Base-by-base conservation (phyloP, 2,113 vertebrate genomes). In the Otus sunia region DNA sequence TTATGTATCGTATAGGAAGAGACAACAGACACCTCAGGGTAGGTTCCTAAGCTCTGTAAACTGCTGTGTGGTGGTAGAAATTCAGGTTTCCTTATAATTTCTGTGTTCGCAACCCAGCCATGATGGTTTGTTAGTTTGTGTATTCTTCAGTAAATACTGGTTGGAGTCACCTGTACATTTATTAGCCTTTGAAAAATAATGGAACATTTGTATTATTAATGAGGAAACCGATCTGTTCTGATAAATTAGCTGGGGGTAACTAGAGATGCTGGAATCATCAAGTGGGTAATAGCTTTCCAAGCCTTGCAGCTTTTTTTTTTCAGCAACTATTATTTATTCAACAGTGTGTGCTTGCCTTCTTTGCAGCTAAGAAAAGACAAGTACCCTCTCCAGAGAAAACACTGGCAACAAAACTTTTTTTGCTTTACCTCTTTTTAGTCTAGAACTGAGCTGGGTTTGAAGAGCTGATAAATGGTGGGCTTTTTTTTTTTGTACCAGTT, bases 171-270 rank as follows among this genome's bases (percentile, higher is more conserved):
- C 62, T 86, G 66, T 52, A 84, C 47, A 27, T 64, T 94, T 87
- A 90, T 96, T 96, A 96, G 79, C 60, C 81, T 97, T 95, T 97
- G 95, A 95, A 96, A 98, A 97, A 98, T 98, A 98, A 97, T 98
- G 99, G 99, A 99, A 99, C 98, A 98, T 98, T 98, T 99, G 97
- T 97, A 99, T 99, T 99, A 99, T 99, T 99, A 93, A 99, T 99
- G 97, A 97, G 98, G 97, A 98, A 98, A 97, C 92, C n/a, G 98
- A 98, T 98, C 98, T 37, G 72, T 98, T 98, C 97, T 97, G 98
- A 98, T 98, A 98, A 98, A 98, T 98, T 98, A 98, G 97, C 97
- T 96, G 90, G 71, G 78, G 92, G 99, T 99, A 99, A 99, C 98
- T 94, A 74, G 98, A 99, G 98, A 99, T 97, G 96, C 96, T 86